A percentile compares a stretch with the other conserved stretches of the same genome.
These are phyloP conservation scores for Odobenus rosmarus DNA, from an alignment of 2,113 vertebrate species.

Conservation along the genomic window DNA sequence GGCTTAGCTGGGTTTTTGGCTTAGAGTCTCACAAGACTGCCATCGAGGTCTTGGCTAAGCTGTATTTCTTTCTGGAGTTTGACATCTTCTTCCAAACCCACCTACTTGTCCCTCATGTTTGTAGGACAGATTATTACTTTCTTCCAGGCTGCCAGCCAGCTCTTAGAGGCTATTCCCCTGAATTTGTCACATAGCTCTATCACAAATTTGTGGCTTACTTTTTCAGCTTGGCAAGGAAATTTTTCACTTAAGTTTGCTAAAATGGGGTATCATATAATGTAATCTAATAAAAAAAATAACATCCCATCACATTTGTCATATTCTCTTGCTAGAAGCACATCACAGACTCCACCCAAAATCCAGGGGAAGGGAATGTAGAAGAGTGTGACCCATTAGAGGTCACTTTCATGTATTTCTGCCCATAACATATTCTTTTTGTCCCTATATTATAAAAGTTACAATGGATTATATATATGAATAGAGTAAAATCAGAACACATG, in stretches of 20 bases:
- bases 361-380: not conserved
- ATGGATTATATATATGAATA: not conserved
- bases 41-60: not conserved
- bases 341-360: not conserved
- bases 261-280: not conserved
- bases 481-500: not conserved
- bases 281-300: not conserved
- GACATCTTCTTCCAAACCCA: not conserved
- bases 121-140: not conserved
- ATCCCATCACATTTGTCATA: not conserved
- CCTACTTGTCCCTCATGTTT: not conserved
- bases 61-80: not conserved
- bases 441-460: slow-evolving; percentile 15
- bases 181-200: not conserved
- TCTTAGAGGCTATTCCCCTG: not conserved
- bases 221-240: not conserved
- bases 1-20: not conserved
- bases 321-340: not conserved
- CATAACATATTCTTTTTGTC: slow-evolving; percentile 62
- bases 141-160: not conserved
- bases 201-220: not conserved
- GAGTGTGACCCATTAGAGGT: not conserved
- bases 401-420: not conserved
- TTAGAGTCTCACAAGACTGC: not conserved
- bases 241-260: not conserved